Evolutionary conservation across 2,113 vertebrate species (phyloP).

Genomic region (Anthoscopus minutus): DNA sequence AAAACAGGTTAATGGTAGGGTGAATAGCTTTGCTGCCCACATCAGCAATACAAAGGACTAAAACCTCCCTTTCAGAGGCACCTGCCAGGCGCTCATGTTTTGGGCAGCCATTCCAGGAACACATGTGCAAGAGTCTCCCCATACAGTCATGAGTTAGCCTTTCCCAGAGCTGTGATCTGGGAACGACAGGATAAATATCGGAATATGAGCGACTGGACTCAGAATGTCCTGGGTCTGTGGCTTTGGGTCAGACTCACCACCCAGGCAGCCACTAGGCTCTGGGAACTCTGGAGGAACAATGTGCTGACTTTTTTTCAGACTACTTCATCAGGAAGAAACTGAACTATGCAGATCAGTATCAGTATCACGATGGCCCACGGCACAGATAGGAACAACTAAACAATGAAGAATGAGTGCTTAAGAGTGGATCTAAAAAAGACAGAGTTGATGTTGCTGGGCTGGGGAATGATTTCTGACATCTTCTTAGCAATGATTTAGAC

Average conservation of each 20-base stretch:
- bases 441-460: not conserved
- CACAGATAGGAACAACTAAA: not conserved
- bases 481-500: not conserved
- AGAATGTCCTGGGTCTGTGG: fast-evolving
- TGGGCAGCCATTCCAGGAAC: not conserved
- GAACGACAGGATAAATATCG: not conserved
- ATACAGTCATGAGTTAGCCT: not conserved
- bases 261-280: not conserved
- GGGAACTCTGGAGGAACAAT: not conserved
- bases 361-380: not conserved
- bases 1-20: not conserved
- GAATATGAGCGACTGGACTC: not conserved
- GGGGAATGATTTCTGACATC: not conserved
- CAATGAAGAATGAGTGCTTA: not conserved
- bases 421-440: not conserved
- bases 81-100: not conserved
- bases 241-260: not conserved
- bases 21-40: not conserved
- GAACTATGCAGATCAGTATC: not conserved
- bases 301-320: not conserved
- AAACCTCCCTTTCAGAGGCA: not conserved
- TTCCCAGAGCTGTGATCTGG: not conserved
- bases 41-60: not conserved
- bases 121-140: fast-evolving
- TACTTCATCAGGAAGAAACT: not conserved